Conservation (phyloP, 2,888 invertebrate genomes). For the Rambutsinella grinnellia region DNA sequence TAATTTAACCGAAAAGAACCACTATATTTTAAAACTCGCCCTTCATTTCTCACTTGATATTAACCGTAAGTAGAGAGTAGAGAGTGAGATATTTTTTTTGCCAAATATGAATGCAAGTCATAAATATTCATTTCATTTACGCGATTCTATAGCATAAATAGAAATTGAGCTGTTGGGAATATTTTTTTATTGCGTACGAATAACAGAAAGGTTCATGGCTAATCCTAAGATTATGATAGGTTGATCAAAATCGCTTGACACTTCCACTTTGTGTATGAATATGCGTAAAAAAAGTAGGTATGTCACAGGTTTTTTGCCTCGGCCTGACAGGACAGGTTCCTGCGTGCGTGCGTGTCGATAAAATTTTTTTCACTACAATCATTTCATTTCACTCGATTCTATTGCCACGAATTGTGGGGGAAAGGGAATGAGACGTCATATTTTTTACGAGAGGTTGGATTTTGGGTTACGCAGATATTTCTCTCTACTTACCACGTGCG, state of each 20-base stretch:
- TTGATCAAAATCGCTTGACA: neutral
- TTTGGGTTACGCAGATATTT: neutral
- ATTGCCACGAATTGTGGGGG: neutral
- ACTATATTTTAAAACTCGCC: slow-evolving; percentile 23
- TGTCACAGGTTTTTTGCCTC: slow-evolving; percentile 41
- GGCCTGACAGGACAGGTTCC: neutral
- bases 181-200: neutral
- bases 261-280: slow-evolving; percentile 11
- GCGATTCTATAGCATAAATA: slow-evolving; percentile 3
- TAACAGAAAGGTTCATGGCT: neutral
- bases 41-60: slow-evolving; percentile 23
- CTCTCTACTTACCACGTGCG: neutral
- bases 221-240: neutral
- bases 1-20: neutral
- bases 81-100: neutral
- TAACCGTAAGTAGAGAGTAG: neutral
- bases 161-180: neutral
- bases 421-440: slow-evolving; percentile 5
- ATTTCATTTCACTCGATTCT: too few relatives aligned
- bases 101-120: neutral
- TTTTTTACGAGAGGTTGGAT: neutral
- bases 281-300: slow-evolving; percentile 49
- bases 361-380: slow-evolving; percentile 19
- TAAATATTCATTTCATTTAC: slow-evolving; percentile 14
- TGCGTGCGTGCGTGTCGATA: slow-evolving; percentile 41